Evolutionary conservation across 2,797 vertebrate genomes (phyloP), one percentile per base, ranked within the genome.

Genomic region (Aldrovandia affinis): DNA sequence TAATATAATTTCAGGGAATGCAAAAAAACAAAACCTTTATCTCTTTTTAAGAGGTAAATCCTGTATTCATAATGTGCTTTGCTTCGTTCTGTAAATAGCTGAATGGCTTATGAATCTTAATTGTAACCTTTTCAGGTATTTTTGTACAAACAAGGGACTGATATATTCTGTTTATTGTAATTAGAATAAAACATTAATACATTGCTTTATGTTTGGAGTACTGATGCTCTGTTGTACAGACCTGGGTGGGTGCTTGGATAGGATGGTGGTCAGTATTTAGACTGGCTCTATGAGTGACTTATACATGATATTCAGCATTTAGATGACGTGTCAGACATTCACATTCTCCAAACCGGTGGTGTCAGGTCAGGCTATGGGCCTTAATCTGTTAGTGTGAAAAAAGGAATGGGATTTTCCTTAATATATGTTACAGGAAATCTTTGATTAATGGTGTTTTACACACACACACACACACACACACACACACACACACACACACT

Each of bases 141-240:
- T 99, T 99, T 99, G 97, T 98, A 99, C 96, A 97, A 97, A 97
- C 95, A 97, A 97, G 96, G 96, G 97, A 97, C 95, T 97, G 97
- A 96, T 97, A 94, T 95, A 96, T 97, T 98, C 96, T 98, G 96
- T 98, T 97, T 97, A 97, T 97, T 97, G 96, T 97, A 96, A 96
- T 95, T 98, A 97, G 96, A 98, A 98, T 98, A 97, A 99, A 99
- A 97, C 93, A 96, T 97, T 96, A 97, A 97, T 96, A 96, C 95
- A 94, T 97, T 96, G 94, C 93, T 97, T 96, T 96, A 96, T 95
- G 92, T 92, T 92, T 91, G 80, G 91, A 81, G 85, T 92, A 59
- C 81, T 84, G 81, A 88, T 90, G 85, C 89, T 81, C 86, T 86
- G 28, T 87, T 50, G 36, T 70, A 39, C 25, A 28, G 61, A 63